phyloP scores from a whole-genome alignment of 2,888 invertebrate genomes.

The Tenodera sinensis region DNA sequence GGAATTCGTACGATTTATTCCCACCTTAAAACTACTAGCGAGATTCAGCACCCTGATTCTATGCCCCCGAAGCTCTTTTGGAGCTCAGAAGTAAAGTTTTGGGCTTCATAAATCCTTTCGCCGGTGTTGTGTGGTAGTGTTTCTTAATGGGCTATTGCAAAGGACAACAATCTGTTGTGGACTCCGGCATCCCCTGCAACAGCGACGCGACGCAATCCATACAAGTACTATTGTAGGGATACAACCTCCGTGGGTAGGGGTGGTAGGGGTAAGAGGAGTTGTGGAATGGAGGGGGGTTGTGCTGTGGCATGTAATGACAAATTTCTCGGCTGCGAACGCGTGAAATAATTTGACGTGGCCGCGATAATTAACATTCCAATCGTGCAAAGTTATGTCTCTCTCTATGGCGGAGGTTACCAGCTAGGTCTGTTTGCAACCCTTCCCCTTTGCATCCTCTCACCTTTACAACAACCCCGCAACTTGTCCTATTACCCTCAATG shows the following conservation, averaged over 20 bases:
- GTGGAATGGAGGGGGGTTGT: neutral
- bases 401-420: neutral
- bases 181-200: neutral
- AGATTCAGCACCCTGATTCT: too few species aligned
- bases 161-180: neutral
- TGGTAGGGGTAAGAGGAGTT: neutral
- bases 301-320: slow-evolving; percentile 25
- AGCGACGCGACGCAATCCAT: neutral
- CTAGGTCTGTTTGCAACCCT: neutral
- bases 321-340: slow-evolving; percentile 20
- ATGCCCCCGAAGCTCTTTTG: too few species aligned
- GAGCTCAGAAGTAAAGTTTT: too few species aligned
- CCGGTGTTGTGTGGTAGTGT: neutral
- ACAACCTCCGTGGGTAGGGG: neutral
- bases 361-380: slow-evolving; percentile 30
- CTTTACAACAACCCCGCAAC: neutral
- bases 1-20: too few species aligned
- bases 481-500: neutral
- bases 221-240: neutral
- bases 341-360: slow-evolving; percentile 27
- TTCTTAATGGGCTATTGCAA: neutral
- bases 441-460: neutral
- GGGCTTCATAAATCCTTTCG: too few species aligned
- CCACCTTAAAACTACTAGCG: too few species aligned
- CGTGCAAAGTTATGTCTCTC: slow-evolving; percentile 21